These are phyloP conservation scores for Odontocerum albicorne DNA, from an alignment of 2,888 invertebrate genomes.

Conservation along the genomic window DNA sequence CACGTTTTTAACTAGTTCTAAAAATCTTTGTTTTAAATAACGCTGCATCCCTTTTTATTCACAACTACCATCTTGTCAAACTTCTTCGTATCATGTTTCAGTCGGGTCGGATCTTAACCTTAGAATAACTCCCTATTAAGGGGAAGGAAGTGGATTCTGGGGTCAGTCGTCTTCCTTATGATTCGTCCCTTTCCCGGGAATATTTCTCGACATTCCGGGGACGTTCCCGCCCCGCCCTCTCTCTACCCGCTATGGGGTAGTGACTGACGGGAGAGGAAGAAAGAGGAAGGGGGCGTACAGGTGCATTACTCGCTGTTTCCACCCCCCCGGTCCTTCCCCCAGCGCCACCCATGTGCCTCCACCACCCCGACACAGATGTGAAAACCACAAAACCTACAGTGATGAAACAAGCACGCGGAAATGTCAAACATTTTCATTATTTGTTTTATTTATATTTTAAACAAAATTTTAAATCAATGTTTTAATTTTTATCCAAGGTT, in stretches of 20 bases:
- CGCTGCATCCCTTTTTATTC: too few species aligned
- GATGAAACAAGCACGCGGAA: background rate
- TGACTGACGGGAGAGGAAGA: too few species aligned
- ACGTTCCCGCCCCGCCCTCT: conserved; percentile 2
- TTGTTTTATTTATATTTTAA: background rate
- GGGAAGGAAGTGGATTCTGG: conserved; percentile 1
- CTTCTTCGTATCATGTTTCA: too few species aligned
- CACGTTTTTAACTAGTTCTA: too few species aligned
- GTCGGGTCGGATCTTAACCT: background rate
- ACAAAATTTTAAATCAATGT: too few species aligned
- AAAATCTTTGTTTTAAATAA: too few species aligned
- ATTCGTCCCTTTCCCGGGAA: conserved; percentile 17
- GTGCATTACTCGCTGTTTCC: conserved; percentile 2
- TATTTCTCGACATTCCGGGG: conserved; percentile 5
- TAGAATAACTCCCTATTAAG: conserved; percentile 4
- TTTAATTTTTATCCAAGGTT: too few species aligned
- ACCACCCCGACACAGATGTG: background rate
- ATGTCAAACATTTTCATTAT: background rate
- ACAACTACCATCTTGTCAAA: too few species aligned
- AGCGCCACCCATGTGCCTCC: background rate
- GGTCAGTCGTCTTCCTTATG: conserved; percentile 12
- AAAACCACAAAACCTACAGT: background rate
- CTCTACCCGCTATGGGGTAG: background rate
- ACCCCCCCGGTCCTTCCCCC: background rate
- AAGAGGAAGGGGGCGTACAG: conserved; percentile 1